Evolutionary conservation across 2,888 invertebrate species (phyloP).

Genomic region (Acrobasis suavella): DNA sequence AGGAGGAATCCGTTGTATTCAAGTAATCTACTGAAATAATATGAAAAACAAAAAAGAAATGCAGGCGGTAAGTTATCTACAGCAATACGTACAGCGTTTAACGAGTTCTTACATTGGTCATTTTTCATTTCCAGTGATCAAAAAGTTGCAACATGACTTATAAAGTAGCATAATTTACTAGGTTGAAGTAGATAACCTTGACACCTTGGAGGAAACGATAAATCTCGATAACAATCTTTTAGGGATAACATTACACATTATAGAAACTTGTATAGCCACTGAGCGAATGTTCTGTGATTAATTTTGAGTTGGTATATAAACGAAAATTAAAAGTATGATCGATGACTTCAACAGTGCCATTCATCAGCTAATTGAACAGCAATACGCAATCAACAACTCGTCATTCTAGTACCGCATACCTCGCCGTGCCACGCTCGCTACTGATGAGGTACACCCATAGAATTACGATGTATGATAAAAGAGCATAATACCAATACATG

Average conservation of each 20-base stretch:
- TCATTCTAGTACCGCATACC: slow-evolving; percentile 66
- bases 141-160: neutral
- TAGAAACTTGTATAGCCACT: slow-evolving; percentile 41
- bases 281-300: slow-evolving; percentile 21
- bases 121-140: too few species aligned
- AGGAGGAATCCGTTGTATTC: too few species aligned
- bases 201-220: slow-evolving; percentile 45
- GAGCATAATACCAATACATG: slow-evolving; percentile 35
- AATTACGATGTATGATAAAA: slow-evolving; percentile 55
- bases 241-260: slow-evolving; percentile 40
- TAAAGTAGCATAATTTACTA: neutral
- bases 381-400: slow-evolving; percentile 64
- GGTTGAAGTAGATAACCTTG: slow-evolving; percentile 21
- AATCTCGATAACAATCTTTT: slow-evolving; percentile 53
- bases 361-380: slow-evolving; percentile 58
- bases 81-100: too few species aligned
- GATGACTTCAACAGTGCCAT: slow-evolving; percentile 58
- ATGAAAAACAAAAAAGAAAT: too few species aligned
- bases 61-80: too few species aligned
- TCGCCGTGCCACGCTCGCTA: slow-evolving; percentile 44
- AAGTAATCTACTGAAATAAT: too few species aligned
- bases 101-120: too few species aligned
- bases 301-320: neutral
- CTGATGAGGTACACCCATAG: slow-evolving; percentile 74
- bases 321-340: neutral